Evolutionary conservation across 2,797 vertebrate species (phyloP).

Genomic region (Sebastes kiyomatsui): DNA sequence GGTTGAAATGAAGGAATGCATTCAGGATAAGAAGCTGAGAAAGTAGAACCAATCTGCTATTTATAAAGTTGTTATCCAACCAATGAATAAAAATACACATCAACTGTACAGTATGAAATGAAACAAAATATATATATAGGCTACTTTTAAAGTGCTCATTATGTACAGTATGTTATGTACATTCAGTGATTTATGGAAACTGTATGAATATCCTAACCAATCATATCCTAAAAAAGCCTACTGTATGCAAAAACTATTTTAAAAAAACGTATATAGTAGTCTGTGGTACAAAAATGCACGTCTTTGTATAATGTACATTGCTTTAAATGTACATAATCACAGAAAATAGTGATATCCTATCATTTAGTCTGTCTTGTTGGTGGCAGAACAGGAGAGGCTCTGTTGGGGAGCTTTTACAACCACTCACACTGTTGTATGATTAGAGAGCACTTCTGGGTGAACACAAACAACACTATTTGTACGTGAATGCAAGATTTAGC

Average conservation of each 20-base stretch:
- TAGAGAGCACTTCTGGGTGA: constrained; percentile 47
- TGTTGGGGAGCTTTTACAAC: constrained; percentile 13
- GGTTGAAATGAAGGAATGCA: not conserved
- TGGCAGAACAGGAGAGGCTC: constrained; percentile 20
- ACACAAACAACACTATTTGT: constrained; percentile 57
- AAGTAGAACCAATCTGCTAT: not conserved
- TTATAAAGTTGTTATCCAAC: not conserved
- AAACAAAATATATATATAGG: not conserved
- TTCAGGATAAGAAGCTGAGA: not conserved
- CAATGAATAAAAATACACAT: not conserved
- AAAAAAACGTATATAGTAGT: too few species aligned
- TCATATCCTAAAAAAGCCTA: not conserved
- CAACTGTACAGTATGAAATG: not conserved
- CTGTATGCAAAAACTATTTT: not conserved
- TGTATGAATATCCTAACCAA: not conserved
- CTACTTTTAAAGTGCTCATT: not conserved
- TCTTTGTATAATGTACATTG: not conserved
- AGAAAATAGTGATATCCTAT: constrained; percentile 27
- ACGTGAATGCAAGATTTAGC: constrained; percentile 62
- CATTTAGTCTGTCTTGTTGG: constrained; percentile 26
- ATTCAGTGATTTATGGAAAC: not conserved
- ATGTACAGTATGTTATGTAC: not conserved
- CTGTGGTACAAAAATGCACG: not conserved
- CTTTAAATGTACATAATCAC: not conserved
- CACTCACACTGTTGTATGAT: constrained; percentile 43